phyloP scores from a whole-genome alignment of 2,113 vertebrate species.

The Anas platyrhynchos region DNA sequence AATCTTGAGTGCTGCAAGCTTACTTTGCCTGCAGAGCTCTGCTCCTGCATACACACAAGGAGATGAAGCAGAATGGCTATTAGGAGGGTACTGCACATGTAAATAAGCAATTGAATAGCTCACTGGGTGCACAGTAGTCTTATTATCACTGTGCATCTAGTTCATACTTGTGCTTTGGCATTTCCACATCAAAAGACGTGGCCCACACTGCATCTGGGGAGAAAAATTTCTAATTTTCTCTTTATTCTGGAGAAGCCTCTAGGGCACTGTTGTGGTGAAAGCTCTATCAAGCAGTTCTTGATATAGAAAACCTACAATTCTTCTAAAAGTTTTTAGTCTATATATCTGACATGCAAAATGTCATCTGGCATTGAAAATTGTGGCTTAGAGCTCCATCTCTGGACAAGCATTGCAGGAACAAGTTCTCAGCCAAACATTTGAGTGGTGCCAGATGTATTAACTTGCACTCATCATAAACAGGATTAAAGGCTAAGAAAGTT shows the following conservation, averaged over 20 bases:
- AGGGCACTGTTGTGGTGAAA: background rate
- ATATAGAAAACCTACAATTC: background rate
- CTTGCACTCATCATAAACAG: background rate
- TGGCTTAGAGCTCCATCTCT: background rate
- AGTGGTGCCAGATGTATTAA: background rate
- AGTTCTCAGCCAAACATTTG: accelerated
- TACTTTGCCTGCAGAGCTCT: background rate
- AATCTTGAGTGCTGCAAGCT: background rate
- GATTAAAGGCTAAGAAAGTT: background rate
- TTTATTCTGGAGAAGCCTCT: background rate
- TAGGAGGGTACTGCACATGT: background rate
- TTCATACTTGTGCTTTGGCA: background rate
- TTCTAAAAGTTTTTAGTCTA: background rate
- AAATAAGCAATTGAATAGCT: constrained; percentile 7
- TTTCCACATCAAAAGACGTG: constrained; percentile 7
- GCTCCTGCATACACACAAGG: background rate
- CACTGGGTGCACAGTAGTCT: background rate
- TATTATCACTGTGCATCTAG: background rate
- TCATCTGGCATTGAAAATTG: background rate
- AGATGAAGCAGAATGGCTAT: background rate
- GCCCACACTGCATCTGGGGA: background rate
- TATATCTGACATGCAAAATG: background rate
- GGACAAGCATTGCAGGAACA: background rate
- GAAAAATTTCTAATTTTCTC: background rate
- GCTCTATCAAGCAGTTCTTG: background rate